A percentile compares a stretch with the other conserved stretches of the same genome.
phyloP scores from a whole-genome alignment of 2,797 vertebrate species.

The Podarcis siculus region DNA sequence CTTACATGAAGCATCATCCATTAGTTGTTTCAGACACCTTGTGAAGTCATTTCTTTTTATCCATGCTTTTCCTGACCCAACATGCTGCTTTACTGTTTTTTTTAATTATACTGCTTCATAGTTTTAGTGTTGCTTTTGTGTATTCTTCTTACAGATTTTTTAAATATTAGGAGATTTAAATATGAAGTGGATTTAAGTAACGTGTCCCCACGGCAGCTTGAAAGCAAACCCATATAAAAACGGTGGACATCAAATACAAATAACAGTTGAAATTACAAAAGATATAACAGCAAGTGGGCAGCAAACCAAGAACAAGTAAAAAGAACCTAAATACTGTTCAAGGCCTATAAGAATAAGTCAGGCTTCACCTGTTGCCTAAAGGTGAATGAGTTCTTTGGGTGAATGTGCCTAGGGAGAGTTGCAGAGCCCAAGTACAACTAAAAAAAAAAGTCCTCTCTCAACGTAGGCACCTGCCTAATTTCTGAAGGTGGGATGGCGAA shows the following conservation, averaged over 20 bases:
- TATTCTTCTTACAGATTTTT: no score
- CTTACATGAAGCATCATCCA: no score
- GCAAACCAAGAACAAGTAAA: background rate
- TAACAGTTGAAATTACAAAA: background rate
- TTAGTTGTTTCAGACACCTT: no score
- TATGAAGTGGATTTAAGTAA: background rate
- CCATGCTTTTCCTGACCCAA: no score
- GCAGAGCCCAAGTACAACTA: background rate
- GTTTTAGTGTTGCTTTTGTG: no score
- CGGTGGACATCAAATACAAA: background rate
- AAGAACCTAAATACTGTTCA: background rate
- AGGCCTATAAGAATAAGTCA: background rate
- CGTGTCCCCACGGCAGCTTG: background rate
- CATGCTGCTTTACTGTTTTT: no score
- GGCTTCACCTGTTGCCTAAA: background rate
- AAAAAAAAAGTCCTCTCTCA: background rate
- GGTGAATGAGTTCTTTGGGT: background rate
- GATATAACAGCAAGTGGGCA: background rate
- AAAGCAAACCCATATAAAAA: background rate
- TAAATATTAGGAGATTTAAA: background rate
- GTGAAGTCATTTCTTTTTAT: no score
- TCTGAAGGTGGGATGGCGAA: background rate
- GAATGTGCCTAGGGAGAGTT: background rate
- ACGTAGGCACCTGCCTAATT: background rate
- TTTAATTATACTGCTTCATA: no score